Conservation (phyloP, 2,797 vertebrate species). For the Oophaga sylvatica region DNA sequence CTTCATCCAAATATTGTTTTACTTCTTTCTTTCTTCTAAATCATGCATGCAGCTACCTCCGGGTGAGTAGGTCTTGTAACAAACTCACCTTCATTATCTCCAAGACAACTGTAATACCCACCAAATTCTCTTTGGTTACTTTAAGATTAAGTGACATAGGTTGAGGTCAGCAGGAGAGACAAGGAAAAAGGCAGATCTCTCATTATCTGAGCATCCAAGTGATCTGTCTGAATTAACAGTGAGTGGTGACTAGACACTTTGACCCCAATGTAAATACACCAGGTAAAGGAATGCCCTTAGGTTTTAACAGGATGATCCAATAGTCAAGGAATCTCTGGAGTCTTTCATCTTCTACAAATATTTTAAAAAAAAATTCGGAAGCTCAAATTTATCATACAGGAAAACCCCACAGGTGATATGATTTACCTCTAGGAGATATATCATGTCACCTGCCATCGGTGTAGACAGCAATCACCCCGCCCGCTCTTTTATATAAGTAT, state of each 20-base stretch:
- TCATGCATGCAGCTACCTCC: slow-evolving; percentile 59
- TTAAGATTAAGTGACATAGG: slow-evolving; percentile 61
- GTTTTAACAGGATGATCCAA: slow-evolving; percentile 53
- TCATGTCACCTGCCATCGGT: slow-evolving; percentile 49
- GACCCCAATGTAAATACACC: slow-evolving; percentile 58
- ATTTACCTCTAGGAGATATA: slow-evolving; percentile 49
- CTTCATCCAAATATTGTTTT: slow-evolving; percentile 60
- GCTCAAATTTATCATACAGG: slow-evolving; percentile 54
- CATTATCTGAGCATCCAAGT: slow-evolving; percentile 46
- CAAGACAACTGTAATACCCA: slow-evolving; percentile 55
- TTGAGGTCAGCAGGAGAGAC: slow-evolving; percentile 44
- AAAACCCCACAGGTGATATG: slow-evolving; percentile 58
- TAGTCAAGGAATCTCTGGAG: slow-evolving; percentile 50
- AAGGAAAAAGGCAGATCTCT: slow-evolving; percentile 42
- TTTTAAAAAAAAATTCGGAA: slow-evolving; percentile 56
- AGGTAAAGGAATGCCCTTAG: slow-evolving; percentile 56
- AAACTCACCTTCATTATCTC: slow-evolving; percentile 56
- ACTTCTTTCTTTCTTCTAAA: slow-evolving; percentile 56
- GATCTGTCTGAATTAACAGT: slow-evolving; percentile 56
- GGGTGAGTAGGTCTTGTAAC: slow-evolving; percentile 42
- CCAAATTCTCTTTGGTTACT: slow-evolving; percentile 59
- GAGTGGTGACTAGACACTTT: slow-evolving; percentile 55
- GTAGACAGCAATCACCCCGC: slow-evolving; percentile 34
- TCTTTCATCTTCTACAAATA: slow-evolving; percentile 60
- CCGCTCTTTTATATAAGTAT: slow-evolving; percentile 29